Evolutionary conservation across 2,113 vertebrate genomes (phyloP).

Genomic region (Ptilorrhoa leucosticta): DNA sequence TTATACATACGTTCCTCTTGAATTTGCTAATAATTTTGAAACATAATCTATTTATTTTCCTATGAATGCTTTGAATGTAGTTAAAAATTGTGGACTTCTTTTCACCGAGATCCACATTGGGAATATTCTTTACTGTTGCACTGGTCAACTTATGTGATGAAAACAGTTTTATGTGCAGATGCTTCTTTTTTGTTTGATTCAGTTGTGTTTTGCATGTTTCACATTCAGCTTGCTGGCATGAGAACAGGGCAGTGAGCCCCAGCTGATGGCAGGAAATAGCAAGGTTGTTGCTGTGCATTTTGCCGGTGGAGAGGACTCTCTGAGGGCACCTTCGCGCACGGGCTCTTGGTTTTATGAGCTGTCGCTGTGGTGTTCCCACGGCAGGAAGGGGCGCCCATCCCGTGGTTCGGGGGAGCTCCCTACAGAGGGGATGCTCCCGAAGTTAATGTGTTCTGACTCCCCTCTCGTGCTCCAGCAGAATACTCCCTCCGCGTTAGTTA

Average conservation of each 20-base stretch:
- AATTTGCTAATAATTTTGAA: background rate
- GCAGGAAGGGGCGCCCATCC: background rate
- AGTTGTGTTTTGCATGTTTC: background rate
- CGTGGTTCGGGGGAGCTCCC: background rate
- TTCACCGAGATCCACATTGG: background rate
- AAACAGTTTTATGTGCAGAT: background rate
- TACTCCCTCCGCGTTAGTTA: background rate
- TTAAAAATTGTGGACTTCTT: background rate
- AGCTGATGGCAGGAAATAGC: background rate
- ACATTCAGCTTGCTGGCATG: background rate
- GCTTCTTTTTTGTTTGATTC: background rate
- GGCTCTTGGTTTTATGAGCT: background rate
- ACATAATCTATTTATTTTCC: background rate
- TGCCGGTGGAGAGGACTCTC: background rate
- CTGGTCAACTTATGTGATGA: background rate
- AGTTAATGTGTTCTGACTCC: background rate
- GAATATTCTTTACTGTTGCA: background rate
- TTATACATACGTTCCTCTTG: background rate
- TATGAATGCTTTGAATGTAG: background rate
- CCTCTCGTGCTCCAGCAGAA: background rate
- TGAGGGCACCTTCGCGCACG: background rate
- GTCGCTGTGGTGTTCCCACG: background rate
- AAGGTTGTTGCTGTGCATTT: background rate
- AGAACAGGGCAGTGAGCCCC: background rate
- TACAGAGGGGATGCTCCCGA: background rate